Percentiles rank a stretch among this genome's conserved stretches.
Evolutionary conservation across 2,888 invertebrate species (phyloP).

Genomic region (Empis livida): DNA sequence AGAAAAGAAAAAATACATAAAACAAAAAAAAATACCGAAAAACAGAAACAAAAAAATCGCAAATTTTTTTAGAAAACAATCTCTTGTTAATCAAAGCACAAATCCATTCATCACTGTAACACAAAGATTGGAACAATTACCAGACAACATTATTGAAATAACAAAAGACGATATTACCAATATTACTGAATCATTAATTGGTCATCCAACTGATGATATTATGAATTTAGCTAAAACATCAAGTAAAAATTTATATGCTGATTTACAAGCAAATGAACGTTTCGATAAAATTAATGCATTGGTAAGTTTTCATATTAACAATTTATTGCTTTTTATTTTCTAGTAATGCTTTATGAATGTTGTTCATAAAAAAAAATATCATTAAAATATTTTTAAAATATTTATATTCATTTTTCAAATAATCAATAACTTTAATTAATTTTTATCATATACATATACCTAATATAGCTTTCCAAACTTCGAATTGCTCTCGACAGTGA

Average conservation of each 20-base stretch:
- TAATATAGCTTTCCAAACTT: constrained; percentile 53
- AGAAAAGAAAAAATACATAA: too few relatives aligned
- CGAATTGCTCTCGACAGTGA: constrained; percentile 63
- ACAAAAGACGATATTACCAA: constrained; percentile 26
- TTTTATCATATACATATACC: too few relatives aligned
- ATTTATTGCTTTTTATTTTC: not conserved
- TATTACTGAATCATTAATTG: constrained; percentile 30
- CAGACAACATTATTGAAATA: constrained; percentile 20
- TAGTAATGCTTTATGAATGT: not conserved
- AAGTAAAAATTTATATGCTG: constrained; percentile 67
- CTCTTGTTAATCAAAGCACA: constrained; percentile 39
- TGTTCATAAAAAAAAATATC: constrained; percentile 1
- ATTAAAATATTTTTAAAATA: not conserved
- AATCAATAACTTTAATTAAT: too few relatives aligned
- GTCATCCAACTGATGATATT: constrained; percentile 46
- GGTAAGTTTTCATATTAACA: constrained; percentile 44
- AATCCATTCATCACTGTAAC: constrained; percentile 43
- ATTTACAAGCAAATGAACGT: constrained; percentile 53
- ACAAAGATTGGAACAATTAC: constrained; percentile 27
- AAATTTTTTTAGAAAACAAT: constrained; percentile 44
- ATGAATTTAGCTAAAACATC: constrained; percentile 82
- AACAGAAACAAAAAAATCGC: too few relatives aligned
- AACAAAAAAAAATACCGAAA: not conserved
- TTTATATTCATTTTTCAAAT: too few relatives aligned
- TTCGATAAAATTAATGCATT: constrained; percentile 71